These are phyloP conservation scores for Gymnocypris eckloni DNA, from an alignment of 2,797 vertebrate genomes.

Conservation along the genomic window DNA sequence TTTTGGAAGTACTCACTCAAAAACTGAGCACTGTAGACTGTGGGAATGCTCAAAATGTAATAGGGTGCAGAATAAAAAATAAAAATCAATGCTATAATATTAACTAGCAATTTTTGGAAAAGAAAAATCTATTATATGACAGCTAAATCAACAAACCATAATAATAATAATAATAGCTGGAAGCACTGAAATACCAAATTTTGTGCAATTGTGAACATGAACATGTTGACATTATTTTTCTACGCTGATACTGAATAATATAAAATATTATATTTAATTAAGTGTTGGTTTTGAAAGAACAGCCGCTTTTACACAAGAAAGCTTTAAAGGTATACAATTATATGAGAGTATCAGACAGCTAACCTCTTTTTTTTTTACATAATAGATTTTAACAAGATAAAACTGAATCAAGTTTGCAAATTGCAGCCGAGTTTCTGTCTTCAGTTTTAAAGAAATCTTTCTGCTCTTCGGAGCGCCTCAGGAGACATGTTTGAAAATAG, in stretches of 20 bases:
- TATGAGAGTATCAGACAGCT: background rate
- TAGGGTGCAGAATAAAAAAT: background rate
- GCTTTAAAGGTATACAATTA: background rate
- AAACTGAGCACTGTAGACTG: background rate
- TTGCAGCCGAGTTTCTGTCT: constrained; percentile 12
- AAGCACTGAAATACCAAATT: background rate
- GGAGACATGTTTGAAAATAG: constrained; percentile 47
- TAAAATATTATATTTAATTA: background rate
- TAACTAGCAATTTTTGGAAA: background rate
- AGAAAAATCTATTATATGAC: background rate
- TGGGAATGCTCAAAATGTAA: background rate
- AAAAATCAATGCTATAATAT: background rate
- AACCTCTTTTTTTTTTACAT: background rate
- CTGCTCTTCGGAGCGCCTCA: constrained; percentile 4
- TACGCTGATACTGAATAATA: background rate
- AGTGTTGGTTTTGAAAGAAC: background rate
- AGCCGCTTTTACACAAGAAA: background rate
- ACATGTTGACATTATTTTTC: background rate
- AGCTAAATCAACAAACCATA: background rate
- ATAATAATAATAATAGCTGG: background rate
- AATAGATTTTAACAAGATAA: constrained; percentile 23
- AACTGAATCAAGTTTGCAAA: constrained; percentile 12
- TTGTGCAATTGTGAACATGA: background rate
- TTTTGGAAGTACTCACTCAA: background rate
- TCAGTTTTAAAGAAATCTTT: constrained; percentile 27